Percentiles rank a stretch among this genome's conserved stretches.
phyloP scores from a whole-genome alignment of 2,888 invertebrate species.

The Venustoraphidia nigricollis region DNA sequence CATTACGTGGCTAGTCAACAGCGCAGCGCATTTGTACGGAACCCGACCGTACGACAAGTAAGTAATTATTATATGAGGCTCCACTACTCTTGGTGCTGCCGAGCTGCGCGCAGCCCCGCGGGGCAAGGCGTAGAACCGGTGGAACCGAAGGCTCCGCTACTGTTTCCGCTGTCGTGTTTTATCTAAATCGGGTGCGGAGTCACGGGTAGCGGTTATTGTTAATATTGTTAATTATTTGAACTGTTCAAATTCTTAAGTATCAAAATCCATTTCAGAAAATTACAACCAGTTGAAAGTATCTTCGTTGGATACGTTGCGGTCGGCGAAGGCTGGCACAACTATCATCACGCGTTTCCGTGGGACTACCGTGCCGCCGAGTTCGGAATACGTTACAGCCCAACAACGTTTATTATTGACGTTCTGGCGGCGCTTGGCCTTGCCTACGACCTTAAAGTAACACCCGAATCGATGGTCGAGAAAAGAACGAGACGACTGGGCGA shows the following conservation, averaged over 20 bases:
- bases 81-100: too few species aligned
- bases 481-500: conserved; percentile 48
- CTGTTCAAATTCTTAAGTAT: too few species aligned
- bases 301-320: conserved; percentile 41
- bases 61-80: conserved; percentile 20
- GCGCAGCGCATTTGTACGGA: conserved; percentile 65
- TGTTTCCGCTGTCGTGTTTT: too few species aligned
- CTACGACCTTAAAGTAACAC: conserved; percentile 41
- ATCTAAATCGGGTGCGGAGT: too few species aligned
- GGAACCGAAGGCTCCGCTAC: too few species aligned
- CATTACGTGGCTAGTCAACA: conserved; percentile 70
- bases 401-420: conserved; percentile 44
- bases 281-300: conserved; percentile 47
- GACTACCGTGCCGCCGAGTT: conserved; percentile 43
- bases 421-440: conserved; percentile 42
- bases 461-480: conserved; percentile 31
- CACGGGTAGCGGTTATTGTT: too few species aligned
- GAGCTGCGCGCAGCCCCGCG: too few species aligned
- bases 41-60: conserved; percentile 62
- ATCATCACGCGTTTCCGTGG: conserved; percentile 62
- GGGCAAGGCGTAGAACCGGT: too few species aligned
- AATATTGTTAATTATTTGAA: too few species aligned
- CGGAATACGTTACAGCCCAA: conserved; percentile 37
- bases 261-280: conserved; percentile 27
- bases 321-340: conserved; percentile 64